Conservation (phyloP, 1,140 invertebrate species). For the Drosophila tristis region DNA sequence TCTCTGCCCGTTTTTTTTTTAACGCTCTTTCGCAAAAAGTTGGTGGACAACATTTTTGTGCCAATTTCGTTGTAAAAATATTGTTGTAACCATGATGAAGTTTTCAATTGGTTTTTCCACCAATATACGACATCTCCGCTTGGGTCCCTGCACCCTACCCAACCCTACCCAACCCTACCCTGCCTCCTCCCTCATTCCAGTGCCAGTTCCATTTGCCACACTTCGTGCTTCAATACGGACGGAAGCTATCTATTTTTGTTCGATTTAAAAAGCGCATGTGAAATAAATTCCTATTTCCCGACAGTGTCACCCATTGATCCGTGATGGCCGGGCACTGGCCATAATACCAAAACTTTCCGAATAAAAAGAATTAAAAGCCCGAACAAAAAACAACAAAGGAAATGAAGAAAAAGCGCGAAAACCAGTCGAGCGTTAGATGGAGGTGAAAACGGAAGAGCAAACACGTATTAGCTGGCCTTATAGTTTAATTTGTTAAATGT, state of each 20-base stretch:
- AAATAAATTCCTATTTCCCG: slow-evolving; percentile 71
- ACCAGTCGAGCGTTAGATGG: slow-evolving; percentile 7
- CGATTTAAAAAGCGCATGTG: slow-evolving; percentile 71
- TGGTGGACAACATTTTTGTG: slow-evolving; percentile 81
- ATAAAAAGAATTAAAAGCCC: slow-evolving; percentile 59
- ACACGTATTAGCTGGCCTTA: slow-evolving; percentile 58
- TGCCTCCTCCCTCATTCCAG: slow-evolving; percentile 5
- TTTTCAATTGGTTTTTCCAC: slow-evolving; percentile 77
- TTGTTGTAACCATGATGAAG: slow-evolving; percentile 80
- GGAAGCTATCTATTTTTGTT: slow-evolving; percentile 76
- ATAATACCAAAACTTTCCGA: slow-evolving; percentile 54
- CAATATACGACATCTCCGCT: slow-evolving; percentile 49
- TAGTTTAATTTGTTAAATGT: slow-evolving; percentile 69
- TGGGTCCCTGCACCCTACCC: not conserved
- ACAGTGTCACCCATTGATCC: slow-evolving; percentile 35
- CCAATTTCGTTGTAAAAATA: slow-evolving; percentile 81
- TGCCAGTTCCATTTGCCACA: slow-evolving; percentile 1
- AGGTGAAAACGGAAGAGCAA: slow-evolving; percentile 16
- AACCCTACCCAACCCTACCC: not conserved
- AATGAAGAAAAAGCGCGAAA: slow-evolving; percentile 28
- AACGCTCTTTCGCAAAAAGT: slow-evolving; percentile 65
- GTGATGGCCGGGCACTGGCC: slow-evolving; percentile 1
- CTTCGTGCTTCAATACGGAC: slow-evolving; percentile 48
- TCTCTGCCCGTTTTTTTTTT: slow-evolving; percentile 36
- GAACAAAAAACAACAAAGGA: not conserved